A percentile compares a stretch with the other conserved stretches of the same genome.
Conservation (phyloP, 2,797 vertebrate genomes). For the Gymnodraco acuticeps region DNA sequence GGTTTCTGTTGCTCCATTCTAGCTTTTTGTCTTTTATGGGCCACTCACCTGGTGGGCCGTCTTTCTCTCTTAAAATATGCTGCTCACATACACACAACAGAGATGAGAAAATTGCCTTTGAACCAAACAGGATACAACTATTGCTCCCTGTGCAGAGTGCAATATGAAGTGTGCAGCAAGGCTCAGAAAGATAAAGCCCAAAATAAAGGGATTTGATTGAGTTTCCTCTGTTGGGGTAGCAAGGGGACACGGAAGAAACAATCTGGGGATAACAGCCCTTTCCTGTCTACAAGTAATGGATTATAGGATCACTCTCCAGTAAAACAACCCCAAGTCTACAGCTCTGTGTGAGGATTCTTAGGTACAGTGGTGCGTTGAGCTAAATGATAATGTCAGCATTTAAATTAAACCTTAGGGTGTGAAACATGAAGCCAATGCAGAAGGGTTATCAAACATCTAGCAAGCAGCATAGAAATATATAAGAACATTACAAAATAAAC, state of each 20-base stretch:
- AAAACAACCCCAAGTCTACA: not conserved
- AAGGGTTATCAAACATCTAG: too few relatives aligned
- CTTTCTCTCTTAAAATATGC: constrained; percentile 24
- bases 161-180: constrained; percentile 43
- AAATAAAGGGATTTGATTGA: constrained; percentile 48
- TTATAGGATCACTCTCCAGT: constrained; percentile 5
- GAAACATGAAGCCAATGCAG: too few relatives aligned
- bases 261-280: constrained; percentile 19
- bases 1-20: not conserved
- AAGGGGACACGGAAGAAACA: constrained; percentile 28
- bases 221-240: constrained; percentile 33
- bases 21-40: constrained; percentile 3
- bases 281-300: constrained; percentile 2
- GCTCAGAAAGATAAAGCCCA: constrained; percentile 28
- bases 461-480: too few relatives aligned
- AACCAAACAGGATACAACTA: constrained; percentile 20
- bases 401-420: too few relatives aligned
- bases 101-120: constrained; percentile 50
- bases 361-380: not conserved
- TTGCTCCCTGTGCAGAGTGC: constrained; percentile 18
- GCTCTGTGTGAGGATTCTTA: not conserved
- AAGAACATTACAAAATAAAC: too few relatives aligned
- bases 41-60: constrained; percentile 1
- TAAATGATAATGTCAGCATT: too few relatives aligned
- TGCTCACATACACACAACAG: constrained; percentile 21